A percentile compares a stretch with the other conserved stretches of the same genome.
These are phyloP conservation scores for Rana temporaria DNA, from an alignment of 2,113 vertebrate species.

Conservation along the genomic window DNA sequence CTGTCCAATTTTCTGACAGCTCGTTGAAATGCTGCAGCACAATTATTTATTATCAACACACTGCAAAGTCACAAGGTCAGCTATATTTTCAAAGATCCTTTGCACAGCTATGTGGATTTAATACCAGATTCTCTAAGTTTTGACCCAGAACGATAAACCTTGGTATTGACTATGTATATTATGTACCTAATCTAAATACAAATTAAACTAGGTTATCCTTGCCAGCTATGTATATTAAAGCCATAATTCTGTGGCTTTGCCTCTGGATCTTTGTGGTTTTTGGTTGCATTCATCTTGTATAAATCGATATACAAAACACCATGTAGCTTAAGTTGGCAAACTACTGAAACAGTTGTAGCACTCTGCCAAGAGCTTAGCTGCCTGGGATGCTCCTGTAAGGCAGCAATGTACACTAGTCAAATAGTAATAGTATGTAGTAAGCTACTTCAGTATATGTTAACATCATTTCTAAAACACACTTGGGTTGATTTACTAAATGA, in stretches of 20 bases:
- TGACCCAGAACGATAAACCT: conserved; percentile 26
- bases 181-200: not conserved
- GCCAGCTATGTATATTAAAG: conserved; percentile 19
- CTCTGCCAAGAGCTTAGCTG: conserved; percentile 2
- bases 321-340: no score
- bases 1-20: not conserved
- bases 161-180: conserved; percentile 17
- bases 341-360: not conserved
- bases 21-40: not conserved
- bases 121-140: not conserved
- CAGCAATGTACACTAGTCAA: no score
- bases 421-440: no score
- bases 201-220: conserved; percentile 21
- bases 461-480: no score
- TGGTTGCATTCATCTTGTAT: conserved; percentile 13
- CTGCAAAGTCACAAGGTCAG: not conserved
- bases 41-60: no score
- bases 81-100: not conserved
- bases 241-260: conserved; percentile 22
- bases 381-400: no score
- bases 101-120: not conserved
- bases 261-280: conserved; percentile 34
- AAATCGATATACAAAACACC: conserved; percentile 3
- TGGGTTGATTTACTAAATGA: no score
- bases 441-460: no score